These are phyloP conservation scores for Poecilus cupreus DNA, from an alignment of 2,888 invertebrate species.

Conservation along the genomic window DNA sequence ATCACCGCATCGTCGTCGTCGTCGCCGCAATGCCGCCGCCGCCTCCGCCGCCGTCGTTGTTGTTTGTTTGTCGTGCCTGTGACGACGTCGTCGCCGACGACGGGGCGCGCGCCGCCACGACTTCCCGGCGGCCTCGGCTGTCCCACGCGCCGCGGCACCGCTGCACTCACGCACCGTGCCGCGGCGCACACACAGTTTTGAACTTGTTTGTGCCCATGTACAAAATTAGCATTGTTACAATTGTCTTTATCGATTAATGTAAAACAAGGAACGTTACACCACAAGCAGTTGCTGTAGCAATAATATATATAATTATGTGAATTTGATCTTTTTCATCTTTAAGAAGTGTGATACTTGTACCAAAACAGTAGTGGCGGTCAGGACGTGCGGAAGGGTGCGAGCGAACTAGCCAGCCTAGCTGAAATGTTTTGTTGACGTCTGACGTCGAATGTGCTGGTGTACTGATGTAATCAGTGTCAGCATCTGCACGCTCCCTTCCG, in stretches of 20 bases:
- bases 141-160: constrained; percentile 35
- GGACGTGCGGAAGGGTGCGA: constrained; percentile 26
- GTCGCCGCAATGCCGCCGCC: constrained; percentile 7
- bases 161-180: constrained; percentile 10
- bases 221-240: constrained; percentile 59
- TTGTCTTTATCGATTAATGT: constrained; percentile 58
- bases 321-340: constrained; percentile 64
- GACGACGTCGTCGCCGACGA: constrained; percentile 46
- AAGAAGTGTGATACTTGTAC: constrained; percentile 66
- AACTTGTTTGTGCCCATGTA: constrained; percentile 59
- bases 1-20: constrained; percentile 25
- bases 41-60: constrained; percentile 46
- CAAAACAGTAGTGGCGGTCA: constrained; percentile 56
- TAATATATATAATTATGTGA: constrained; percentile 67
- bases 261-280: constrained; percentile 59
- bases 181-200: constrained; percentile 50
- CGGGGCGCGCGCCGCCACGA: constrained; percentile 49
- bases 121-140: constrained; percentile 31
- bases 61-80: constrained; percentile 40
- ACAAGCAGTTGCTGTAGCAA: constrained; percentile 74
- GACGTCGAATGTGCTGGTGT: neutral
- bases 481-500: constrained; percentile 42
- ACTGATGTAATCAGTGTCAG: constrained; percentile 15
- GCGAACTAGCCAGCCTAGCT: neutral
- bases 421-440: neutral